Conservation (phyloP, 2,888 invertebrate species). For the Folsomia candida region DNA sequence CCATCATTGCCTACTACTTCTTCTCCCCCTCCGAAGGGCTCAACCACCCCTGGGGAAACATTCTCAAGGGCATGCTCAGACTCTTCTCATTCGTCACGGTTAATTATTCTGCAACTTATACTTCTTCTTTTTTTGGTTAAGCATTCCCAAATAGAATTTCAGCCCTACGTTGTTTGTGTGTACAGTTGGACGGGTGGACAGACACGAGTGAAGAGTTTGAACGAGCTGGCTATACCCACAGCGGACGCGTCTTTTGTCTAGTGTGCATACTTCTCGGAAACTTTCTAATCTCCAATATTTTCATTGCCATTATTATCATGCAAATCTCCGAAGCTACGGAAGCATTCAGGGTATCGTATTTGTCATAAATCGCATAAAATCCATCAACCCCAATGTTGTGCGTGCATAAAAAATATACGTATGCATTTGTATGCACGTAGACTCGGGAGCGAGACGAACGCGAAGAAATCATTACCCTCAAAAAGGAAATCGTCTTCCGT, state of each 20-base stretch:
- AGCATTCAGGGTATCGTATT: conserved; percentile 36
- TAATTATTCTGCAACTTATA: neutral
- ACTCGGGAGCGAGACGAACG: conserved; percentile 25
- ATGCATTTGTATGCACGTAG: neutral
- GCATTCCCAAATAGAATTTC: neutral
- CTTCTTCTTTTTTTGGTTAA: too few relatives aligned
- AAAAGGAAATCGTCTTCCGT: conserved; percentile 42
- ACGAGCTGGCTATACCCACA: conserved; percentile 2
- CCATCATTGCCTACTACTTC: conserved; percentile 42
- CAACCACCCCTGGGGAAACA: conserved; percentile 28
- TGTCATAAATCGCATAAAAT: neutral
- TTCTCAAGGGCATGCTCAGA: conserved; percentile 35
- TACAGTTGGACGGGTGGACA: conserved; percentile 45
- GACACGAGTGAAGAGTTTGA: conserved; percentile 27
- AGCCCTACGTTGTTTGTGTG: neutral
- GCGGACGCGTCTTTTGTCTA: conserved; percentile 38
- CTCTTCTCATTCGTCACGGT: conserved; percentile 34
- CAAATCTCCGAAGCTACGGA: conserved; percentile 48
- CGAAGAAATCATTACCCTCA: conserved; percentile 34
- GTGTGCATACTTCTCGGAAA: conserved; percentile 44
- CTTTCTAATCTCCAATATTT: conserved; percentile 46
- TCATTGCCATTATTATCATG: conserved; percentile 48
- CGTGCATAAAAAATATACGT: neutral
- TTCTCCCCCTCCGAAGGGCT: conserved; percentile 18
- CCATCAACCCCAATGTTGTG: neutral